Conservation (phyloP, 2,113 vertebrate species). For the Dasyornis broadbenti region DNA sequence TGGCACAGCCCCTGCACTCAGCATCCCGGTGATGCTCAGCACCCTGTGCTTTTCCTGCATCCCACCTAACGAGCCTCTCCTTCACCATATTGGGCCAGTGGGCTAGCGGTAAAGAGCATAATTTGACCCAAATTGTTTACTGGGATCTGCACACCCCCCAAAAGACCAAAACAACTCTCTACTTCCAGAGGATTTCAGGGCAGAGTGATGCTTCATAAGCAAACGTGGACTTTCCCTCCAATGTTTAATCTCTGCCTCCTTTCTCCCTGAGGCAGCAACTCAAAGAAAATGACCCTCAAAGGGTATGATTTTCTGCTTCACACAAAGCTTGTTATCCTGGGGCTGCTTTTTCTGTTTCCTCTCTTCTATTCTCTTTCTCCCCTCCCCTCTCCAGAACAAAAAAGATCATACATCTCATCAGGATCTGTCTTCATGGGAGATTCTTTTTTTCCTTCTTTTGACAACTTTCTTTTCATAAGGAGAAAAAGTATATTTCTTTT, state of each 20-base stretch:
- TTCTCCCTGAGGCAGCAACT: conserved; percentile 21
- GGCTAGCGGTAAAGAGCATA: background rate
- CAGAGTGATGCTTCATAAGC: background rate
- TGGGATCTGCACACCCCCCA: background rate
- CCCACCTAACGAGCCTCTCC: accelerated
- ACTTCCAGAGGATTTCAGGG: background rate
- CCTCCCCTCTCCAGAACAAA: conserved; percentile 5
- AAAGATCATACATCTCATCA: conserved; percentile 34
- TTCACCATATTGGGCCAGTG: accelerated
- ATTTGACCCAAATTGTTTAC: background rate
- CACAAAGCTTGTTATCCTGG: conserved; percentile 43
- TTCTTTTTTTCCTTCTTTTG: background rate
- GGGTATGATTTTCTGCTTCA: conserved; percentile 38
- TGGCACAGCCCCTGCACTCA: background rate
- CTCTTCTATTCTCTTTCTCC: background rate
- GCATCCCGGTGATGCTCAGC: background rate
- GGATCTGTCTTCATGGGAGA: background rate
- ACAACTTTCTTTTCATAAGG: conserved; percentile 44
- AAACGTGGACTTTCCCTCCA: background rate
- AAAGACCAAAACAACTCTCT: background rate
- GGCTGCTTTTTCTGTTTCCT: conserved; percentile 28
- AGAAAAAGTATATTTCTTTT: conserved; percentile 6
- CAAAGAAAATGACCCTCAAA: conserved; percentile 51
- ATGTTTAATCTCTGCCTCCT: conserved; percentile 16
- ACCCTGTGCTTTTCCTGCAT: background rate